Base-by-base conservation (phyloP, 2,113 vertebrate species). In the Gracilinanus agilis region DNA sequence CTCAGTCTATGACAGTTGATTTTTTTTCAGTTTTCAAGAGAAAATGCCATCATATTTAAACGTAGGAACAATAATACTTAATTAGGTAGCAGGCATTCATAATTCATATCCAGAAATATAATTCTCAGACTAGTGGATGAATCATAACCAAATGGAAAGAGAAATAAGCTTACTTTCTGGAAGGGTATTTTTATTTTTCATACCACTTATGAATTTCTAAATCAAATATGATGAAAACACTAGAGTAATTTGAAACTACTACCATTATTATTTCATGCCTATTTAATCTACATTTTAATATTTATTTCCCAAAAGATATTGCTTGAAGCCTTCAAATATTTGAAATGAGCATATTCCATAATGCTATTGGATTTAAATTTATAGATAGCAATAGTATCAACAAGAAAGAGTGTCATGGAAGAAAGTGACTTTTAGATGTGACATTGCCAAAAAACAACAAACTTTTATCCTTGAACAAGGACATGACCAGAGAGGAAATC, bases 1-100 rank as follows among this genome's bases (percentile, higher is more conserved):
- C 96, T 98, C 94, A 97, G 96, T 98, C 90, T 97, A 93, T 97
- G 94, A 98, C 97, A 95, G 96, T 95, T 88, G 44, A 97, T 21
- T 92, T 98, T 97, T n/a, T 96, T 88, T 92, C 6, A 91, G 96
- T 92, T 96, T 92, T 96, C 67, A 40, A 97, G 94, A 95, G 96
- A 95, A 89, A 97, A 97, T 93, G 40, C 53, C 19, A 56, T 96
- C 0, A 1, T 96, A 98, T 97, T 96, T 88, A 96, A 97, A 97
- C 3, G 55, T 2, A 29, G 96, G 94, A 97, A 61, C 54, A 97
- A 91, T 90, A 95, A 95, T 92, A 29, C 55, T 95, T 0, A 0
- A 97, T 90, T 97, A 90, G 96, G 97, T n/a, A 97, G 94, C 94
- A 44, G 27, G 24, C 96, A 91, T 61, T 67, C 91, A 0, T 88